These are phyloP conservation scores for Numenius arquata DNA, from an alignment of 2,113 vertebrate genomes.

Conservation along the genomic window DNA sequence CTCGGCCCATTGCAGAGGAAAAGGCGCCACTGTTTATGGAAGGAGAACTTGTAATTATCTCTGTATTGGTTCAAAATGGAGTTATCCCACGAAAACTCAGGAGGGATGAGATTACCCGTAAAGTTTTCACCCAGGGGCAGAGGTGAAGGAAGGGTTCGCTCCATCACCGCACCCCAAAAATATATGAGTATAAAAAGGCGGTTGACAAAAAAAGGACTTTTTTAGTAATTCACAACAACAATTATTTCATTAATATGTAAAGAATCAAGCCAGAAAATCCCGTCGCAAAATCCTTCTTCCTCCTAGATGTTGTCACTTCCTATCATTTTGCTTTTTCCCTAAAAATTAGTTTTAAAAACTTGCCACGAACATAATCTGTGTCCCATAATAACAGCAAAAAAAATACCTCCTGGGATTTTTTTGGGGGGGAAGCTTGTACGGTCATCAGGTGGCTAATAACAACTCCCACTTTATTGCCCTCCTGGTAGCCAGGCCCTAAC, in stretches of 20 bases:
- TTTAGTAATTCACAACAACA: not conserved
- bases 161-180: too few species aligned
- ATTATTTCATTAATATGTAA: accelerated
- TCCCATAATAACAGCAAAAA: not conserved
- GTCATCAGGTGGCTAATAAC: not conserved
- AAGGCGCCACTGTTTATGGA: accelerated
- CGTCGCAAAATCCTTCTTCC: accelerated
- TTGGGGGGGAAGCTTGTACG: too few species aligned
- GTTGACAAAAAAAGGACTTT: not conserved
- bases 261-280: not conserved
- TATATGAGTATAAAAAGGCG: not conserved
- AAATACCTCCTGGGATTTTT: not conserved
- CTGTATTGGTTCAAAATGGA: not conserved
- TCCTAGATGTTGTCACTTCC: accelerated
- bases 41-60: accelerated
- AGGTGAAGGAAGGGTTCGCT: not conserved
- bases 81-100: not conserved
- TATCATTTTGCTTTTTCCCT: too few species aligned
- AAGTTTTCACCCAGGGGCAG: too few species aligned
- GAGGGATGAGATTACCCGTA: too few species aligned
- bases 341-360: too few species aligned
- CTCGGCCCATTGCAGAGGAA: too few species aligned
- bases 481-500: not conserved
- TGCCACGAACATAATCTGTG: not conserved
- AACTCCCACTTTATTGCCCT: not conserved